A percentile compares a stretch with the other conserved stretches of the same genome.
Evolutionary conservation across 2,113 vertebrate genomes (phyloP).

Genomic region (Mystacornis crossleyi): DNA sequence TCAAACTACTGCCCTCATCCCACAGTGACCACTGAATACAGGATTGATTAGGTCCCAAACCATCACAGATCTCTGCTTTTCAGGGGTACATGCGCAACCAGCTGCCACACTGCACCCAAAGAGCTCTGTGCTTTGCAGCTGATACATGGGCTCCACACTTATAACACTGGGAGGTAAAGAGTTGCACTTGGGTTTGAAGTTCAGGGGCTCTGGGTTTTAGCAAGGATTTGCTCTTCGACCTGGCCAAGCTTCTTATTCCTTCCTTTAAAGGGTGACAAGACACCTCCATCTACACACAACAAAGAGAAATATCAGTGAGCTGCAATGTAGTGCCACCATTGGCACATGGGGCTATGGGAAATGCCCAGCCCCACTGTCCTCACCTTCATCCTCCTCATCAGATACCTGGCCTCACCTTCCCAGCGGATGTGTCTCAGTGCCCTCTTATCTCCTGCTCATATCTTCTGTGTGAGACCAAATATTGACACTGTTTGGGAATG

Average conservation of each 20-base stretch:
- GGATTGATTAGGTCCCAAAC: not conserved
- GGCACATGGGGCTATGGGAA: not conserved
- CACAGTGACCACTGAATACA: accelerated
- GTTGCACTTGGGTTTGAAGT: not conserved
- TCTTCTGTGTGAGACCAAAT: conserved; percentile 20
- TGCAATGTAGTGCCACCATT: not conserved
- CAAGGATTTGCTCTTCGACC: not conserved
- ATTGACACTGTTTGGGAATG: conserved; percentile 32
- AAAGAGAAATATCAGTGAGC: not conserved
- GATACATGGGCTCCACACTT: not conserved
- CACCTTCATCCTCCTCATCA: not conserved
- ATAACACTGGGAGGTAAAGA: not conserved
- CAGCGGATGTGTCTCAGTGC: not conserved
- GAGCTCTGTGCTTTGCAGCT: not conserved
- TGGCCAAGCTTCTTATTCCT: not conserved
- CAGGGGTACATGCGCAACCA: not conserved
- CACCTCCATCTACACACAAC: not conserved
- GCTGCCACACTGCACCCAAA: not conserved
- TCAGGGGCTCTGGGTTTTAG: not conserved
- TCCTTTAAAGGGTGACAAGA: not conserved
- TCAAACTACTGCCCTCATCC: not conserved
- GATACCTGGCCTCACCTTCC: not conserved
- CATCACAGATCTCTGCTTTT: not conserved
- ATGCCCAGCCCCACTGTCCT: not conserved
- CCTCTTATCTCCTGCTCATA: conserved; percentile 11